Evolutionary conservation across 2,888 invertebrate species (phyloP).

Genomic region (Drosophila atripex): DNA sequence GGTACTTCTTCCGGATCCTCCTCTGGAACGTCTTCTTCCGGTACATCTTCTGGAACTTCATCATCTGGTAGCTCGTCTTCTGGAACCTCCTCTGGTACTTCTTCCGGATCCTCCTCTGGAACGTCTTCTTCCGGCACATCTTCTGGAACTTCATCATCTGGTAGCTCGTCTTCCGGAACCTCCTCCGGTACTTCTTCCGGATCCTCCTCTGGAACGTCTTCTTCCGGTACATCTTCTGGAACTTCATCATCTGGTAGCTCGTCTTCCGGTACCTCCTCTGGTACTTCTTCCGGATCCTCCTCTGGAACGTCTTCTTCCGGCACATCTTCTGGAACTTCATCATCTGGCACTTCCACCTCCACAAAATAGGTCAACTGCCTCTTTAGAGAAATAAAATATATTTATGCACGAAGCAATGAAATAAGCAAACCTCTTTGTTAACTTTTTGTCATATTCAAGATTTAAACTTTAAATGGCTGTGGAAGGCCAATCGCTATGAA

Average conservation of each 20-base stretch:
- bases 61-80: no score
- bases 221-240: neutral
- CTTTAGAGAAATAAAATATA: neutral
- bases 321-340: neutral
- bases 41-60: neutral
- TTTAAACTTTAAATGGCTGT: neutral
- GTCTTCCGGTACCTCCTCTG: neutral
- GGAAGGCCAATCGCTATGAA: no score
- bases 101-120: neutral
- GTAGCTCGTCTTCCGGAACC: neutral
- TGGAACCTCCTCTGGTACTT: neutral
- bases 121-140: neutral
- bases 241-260: neutral
- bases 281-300: neutral
- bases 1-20: neutral
- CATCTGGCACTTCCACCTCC: neutral
- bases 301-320: neutral
- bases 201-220: neutral
- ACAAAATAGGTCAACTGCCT: neutral
- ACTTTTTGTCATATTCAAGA: neutral
- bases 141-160: neutral
- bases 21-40: neutral
- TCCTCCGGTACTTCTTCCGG: conserved; percentile 1
- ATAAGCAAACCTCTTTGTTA: neutral
- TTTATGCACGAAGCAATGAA: conserved; percentile 12